Base-by-base conservation (phyloP, 2,888 invertebrate genomes). In the Sicus ferrugineus region DNA sequence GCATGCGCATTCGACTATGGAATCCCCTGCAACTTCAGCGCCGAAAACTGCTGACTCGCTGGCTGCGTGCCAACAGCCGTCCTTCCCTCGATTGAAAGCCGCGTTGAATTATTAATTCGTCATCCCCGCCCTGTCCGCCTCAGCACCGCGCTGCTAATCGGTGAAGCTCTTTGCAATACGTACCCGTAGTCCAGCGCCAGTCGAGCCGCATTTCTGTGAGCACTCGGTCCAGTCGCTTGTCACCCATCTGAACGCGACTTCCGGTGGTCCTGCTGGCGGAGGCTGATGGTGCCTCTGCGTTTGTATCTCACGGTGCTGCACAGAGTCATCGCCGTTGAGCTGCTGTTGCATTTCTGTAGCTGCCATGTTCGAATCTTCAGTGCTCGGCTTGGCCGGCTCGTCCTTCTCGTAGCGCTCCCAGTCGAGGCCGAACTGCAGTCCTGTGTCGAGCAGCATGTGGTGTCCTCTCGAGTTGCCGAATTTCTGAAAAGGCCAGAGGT, bases 201-300 rank as follows among this genome's bases (percentile, higher is more conserved):
- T 88, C 52, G 91, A 91, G 0, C 94, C 94, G 78, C 96, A 97
- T 0, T 90, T 90, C 74, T 92, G 91, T 1, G 93, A 93, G 82
- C 97, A 97, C 16, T 90, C 88, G 0, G 95, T 92, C 97, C 97
- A 97, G 11, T 92, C 91, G 0, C 92, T 91, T 14, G 92, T 89
- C 80, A 89, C 88, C 95, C 95, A 96, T 75, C 90, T 90, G 82
- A 93, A 94, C 77, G 90, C 86, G 74, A 90, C 74, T 59, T 69
- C 71, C 21, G 67, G 72, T n/a, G n/a, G n/a, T n/a, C n/a, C n/a
- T n/a, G n/a, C n/a, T 19, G 65, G 59, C 52, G 69, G 61, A 14
- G 38, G 70, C 38, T 70, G 71, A 26, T 69, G 67, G 42, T 73
- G 59, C 34, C 46, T 2, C 21, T 42, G 46, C 28, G n/a, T n/a